These are phyloP conservation scores for Argyra leucocephala DNA, from an alignment of 2,888 invertebrate genomes.

Conservation along the genomic window DNA sequence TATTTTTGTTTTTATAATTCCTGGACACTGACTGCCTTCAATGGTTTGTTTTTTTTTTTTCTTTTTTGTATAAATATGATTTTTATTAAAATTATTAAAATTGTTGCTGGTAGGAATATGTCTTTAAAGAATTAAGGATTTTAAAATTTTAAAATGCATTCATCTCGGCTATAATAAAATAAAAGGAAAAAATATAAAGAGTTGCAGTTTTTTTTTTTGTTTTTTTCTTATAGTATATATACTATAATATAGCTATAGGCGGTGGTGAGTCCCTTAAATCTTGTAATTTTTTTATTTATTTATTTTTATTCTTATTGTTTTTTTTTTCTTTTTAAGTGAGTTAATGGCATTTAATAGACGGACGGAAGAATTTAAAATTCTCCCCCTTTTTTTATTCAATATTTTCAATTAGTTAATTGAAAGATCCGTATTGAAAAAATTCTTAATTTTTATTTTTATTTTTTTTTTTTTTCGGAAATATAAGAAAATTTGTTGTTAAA, in stretches of 20 bases:
- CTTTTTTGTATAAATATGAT: too few species aligned
- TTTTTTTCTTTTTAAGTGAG: neutral
- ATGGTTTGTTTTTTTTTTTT: too few species aligned
- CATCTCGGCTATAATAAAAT: too few species aligned
- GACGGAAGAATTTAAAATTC: neutral
- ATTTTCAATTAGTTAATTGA: neutral
- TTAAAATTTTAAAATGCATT: too few species aligned
- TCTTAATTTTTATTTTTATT: neutral
- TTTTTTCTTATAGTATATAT: too few species aligned
- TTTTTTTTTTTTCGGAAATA: neutral
- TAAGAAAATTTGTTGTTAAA: neutral
- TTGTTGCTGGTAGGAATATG: neutral
- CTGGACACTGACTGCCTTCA: too few species aligned
- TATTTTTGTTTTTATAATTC: too few species aligned
- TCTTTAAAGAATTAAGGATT: too few species aligned
- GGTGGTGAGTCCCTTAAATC: too few species aligned
- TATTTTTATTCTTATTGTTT: neutral
- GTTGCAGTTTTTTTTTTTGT: too few species aligned
- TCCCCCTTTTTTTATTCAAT: neutral
- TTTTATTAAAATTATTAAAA: neutral
- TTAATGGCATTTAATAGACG: neutral
- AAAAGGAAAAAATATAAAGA: too few species aligned
- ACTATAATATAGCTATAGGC: too few species aligned
- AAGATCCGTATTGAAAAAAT: neutral
- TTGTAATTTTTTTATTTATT: neutral